These are phyloP conservation scores for Leptogaster cylindrica DNA, from an alignment of 2,888 invertebrate genomes.

Conservation along the genomic window DNA sequence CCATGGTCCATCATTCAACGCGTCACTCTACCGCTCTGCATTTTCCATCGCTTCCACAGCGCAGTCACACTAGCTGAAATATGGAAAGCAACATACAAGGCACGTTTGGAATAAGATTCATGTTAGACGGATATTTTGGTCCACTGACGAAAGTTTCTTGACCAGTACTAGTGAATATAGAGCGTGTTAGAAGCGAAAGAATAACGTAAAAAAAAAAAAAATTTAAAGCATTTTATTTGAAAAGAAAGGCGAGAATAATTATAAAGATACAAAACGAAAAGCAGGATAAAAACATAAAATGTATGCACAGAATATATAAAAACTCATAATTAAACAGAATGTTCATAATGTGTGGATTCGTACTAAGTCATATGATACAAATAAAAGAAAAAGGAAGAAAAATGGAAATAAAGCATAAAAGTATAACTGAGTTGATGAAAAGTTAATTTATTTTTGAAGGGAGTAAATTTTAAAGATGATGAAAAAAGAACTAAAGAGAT, in stretches of 20 bases:
- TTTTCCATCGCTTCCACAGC: conserved; percentile 95
- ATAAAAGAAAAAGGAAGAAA: too few species aligned
- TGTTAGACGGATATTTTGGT: neutral
- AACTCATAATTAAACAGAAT: conserved; percentile 5
- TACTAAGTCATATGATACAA: conserved; percentile 21
- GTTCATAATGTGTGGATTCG: neutral
- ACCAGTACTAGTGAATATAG: conserved; percentile 10
- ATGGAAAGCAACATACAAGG: conserved; percentile 95
- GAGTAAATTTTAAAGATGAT: conserved; percentile 22
- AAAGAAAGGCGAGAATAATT: neutral
- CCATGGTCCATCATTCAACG: conserved; percentile 94
- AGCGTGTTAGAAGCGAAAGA: neutral
- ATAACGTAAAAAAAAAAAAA: neutral
- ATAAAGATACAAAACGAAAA: conserved; percentile 27
- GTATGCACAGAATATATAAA: conserved; percentile 2
- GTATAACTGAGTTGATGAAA: conserved; percentile 34
- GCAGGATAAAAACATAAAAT: conserved; percentile 2
- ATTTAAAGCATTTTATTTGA: neutral
- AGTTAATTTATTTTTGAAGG: conserved; percentile 35
- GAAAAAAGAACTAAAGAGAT: conserved; percentile 25
- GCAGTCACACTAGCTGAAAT: conserved; percentile 94
- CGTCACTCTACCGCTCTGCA: conserved; percentile 90
- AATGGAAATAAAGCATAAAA: conserved; percentile 17
- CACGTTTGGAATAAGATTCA: conserved; percentile 77
- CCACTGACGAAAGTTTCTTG: neutral